Evolutionary conservation across 2,797 vertebrate genomes (phyloP).

Genomic region (Rhabdomys pumilio): DNA sequence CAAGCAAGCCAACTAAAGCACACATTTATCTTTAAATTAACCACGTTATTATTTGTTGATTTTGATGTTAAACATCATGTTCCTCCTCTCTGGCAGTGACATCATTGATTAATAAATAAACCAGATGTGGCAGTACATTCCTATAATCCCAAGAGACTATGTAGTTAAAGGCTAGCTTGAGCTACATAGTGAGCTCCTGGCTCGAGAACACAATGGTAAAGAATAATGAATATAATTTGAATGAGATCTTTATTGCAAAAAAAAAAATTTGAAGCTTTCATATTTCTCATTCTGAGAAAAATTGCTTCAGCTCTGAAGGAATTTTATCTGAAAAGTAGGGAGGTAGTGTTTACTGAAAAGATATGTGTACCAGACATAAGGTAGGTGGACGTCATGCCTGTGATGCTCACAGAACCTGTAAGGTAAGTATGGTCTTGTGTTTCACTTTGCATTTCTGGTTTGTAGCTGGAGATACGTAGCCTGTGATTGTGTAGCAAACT

Average conservation of each 20-base stretch:
- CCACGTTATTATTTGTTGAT: constrained; percentile 43
- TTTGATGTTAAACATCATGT: constrained; percentile 59
- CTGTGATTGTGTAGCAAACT: neutral
- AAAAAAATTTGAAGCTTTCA: constrained; percentile 19
- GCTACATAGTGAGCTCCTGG: neutral
- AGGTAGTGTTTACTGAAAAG: constrained; percentile 35
- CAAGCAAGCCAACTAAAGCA: constrained; percentile 32
- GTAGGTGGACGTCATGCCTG: neutral
- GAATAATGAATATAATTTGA: constrained; percentile 32
- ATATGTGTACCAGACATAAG: neutral
- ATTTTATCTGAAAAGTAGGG: constrained; percentile 51
- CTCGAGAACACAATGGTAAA: neutral
- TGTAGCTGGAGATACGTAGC: constrained; percentile 35
- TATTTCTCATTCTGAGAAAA: constrained; percentile 53
- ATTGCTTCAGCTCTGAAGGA: constrained; percentile 25
- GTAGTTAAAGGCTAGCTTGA: neutral
- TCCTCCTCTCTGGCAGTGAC: constrained; percentile 30
- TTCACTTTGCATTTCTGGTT: constrained; percentile 57
- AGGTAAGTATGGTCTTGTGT: neutral
- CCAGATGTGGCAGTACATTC: neutral
- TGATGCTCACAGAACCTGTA: neutral
- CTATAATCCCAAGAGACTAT: neutral
- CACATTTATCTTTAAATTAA: constrained; percentile 58
- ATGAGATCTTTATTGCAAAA: constrained; percentile 5
- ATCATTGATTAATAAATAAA: constrained; percentile 12